These are phyloP conservation scores for Mionectes macconnelli DNA, from an alignment of 2,113 vertebrate genomes.

Conservation along the genomic window DNA sequence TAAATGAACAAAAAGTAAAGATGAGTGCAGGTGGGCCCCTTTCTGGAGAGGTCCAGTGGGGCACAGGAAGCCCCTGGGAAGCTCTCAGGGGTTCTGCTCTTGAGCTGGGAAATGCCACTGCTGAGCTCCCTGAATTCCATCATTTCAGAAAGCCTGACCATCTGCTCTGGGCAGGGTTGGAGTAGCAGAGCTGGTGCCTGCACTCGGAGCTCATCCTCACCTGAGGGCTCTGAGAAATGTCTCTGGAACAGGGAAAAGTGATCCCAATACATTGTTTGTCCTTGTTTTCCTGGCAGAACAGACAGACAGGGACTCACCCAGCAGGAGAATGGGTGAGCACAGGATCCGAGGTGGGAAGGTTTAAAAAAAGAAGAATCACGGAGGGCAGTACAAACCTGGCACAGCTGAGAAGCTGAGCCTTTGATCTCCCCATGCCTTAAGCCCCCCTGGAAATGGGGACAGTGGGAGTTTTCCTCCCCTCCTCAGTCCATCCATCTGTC, in stretches of 20 bases:
- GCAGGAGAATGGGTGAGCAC: not conserved
- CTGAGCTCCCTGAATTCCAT: not conserved
- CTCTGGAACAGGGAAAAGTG: not conserved
- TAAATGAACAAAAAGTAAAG: fast-evolving
- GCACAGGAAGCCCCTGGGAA: not conserved
- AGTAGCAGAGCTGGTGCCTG: not conserved
- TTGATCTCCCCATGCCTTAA: not conserved
- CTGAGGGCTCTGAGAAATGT: not conserved
- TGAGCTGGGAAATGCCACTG: not conserved
- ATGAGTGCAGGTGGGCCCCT: not conserved
- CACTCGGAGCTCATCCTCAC: not conserved
- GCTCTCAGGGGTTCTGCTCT: not conserved
- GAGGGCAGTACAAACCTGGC: not conserved
- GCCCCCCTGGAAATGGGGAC: not conserved
- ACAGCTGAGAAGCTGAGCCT: not conserved
- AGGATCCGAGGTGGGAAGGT: not conserved
- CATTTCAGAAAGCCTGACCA: fast-evolving
- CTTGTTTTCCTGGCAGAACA: not conserved
- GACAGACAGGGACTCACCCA: not conserved
- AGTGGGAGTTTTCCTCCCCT: not conserved
- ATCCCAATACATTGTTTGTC: not conserved
- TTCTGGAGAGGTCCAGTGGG: not conserved
- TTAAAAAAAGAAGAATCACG: not conserved
- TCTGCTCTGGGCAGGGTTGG: not conserved
- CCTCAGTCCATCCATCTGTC: not conserved